A percentile compares a stretch with the other conserved stretches of the same genome.
Conservation (phyloP, 2,888 invertebrate genomes). For the Brachypalpus laphriformis region DNA sequence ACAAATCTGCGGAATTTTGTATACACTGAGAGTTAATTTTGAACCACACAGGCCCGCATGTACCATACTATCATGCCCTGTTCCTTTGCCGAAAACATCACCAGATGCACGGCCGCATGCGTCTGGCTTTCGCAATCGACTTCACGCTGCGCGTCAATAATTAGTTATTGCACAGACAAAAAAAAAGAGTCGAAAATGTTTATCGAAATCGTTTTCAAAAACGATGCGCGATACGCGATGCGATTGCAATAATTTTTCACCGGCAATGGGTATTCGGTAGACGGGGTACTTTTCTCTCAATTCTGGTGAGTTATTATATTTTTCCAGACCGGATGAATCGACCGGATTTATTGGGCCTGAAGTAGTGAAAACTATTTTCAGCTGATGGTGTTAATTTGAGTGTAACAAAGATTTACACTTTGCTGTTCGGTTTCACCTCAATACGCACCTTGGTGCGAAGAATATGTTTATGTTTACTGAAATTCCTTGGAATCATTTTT, state of each 20-base stretch:
- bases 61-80: not conserved
- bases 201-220: conserved; percentile 43
- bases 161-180: conserved; percentile 26
- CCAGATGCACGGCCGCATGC: not conserved
- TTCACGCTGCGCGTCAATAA: conserved; percentile 44
- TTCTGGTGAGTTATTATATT: conserved; percentile 19
- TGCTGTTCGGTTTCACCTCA: conserved; percentile 24
- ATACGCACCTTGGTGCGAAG: conserved; percentile 27
- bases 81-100: not conserved
- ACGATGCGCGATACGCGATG: conserved; percentile 21
- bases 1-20: conserved; percentile 39
- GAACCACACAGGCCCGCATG: conserved; percentile 18
- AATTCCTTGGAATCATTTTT: conserved; percentile 29
- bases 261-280: not conserved
- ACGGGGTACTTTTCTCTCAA: not conserved
- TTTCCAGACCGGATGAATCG: conserved; percentile 37
- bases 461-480: conserved; percentile 46
- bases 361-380: conserved; percentile 44
- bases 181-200: conserved; percentile 46
- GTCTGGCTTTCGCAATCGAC: conserved; percentile 30
- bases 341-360: not conserved
- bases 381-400: conserved; percentile 13
- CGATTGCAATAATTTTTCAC: conserved; percentile 54
- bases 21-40: conserved; percentile 38
- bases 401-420: conserved; percentile 27